Evolutionary conservation across 2,797 vertebrate genomes (phyloP).

Genomic region (Squalus acanthias): DNA sequence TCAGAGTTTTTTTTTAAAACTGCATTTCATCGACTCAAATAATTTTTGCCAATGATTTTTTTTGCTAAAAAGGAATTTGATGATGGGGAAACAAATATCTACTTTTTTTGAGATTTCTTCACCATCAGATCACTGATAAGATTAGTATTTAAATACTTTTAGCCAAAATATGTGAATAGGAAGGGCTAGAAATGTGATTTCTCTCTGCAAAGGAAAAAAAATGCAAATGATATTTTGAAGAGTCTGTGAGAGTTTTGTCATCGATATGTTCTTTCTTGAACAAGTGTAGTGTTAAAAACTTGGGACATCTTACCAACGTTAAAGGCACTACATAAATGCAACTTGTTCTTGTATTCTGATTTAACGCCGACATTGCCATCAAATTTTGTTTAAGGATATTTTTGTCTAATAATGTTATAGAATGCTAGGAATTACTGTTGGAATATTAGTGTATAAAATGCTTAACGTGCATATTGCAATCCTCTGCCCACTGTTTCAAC

Average conservation of each 20-base stretch:
- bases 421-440: neutral
- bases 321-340: neutral
- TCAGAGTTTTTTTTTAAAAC: neutral
- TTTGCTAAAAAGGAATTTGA: conserved; percentile 55
- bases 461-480: neutral
- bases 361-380: neutral
- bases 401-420: neutral
- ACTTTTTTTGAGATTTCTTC: no score
- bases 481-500: neutral
- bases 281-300: neutral
- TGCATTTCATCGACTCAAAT: conserved; percentile 9
- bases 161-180: neutral
- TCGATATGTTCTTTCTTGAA: neutral
- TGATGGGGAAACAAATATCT: neutral
- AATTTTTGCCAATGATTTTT: conserved; percentile 49
- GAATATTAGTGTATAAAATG: neutral
- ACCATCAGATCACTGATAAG: neutral
- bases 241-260: neutral
- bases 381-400: neutral
- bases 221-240: neutral
- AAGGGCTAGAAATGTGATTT: neutral
- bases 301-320: neutral
- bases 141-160: neutral
- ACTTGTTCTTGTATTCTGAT: neutral
- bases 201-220: neutral